Evolutionary conservation across 1,140 invertebrate genomes (phyloP).

Genomic region (Drosophila kohkoa): DNA sequence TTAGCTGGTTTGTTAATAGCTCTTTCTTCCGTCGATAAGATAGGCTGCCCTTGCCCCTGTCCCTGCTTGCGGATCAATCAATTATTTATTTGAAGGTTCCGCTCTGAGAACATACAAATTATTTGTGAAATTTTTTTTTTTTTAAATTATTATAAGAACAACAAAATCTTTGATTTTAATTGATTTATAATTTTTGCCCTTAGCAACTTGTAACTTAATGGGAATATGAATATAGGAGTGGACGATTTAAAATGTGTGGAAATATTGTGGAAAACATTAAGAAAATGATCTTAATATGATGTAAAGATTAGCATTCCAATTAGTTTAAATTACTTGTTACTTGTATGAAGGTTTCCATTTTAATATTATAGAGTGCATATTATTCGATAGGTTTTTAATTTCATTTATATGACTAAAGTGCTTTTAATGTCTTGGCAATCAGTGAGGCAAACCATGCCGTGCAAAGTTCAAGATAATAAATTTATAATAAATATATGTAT

Average conservation of each 20-base stretch:
- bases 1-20: slow-evolving; percentile 53
- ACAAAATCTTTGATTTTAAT: too few species aligned
- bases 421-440: slow-evolving; percentile 5
- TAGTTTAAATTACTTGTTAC: too few species aligned
- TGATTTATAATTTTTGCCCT: too few species aligned
- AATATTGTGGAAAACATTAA: too few species aligned
- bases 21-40: slow-evolving; percentile 62
- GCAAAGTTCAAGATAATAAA: slow-evolving; percentile 65
- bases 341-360: not conserved
- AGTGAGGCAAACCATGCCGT: slow-evolving; percentile 21
- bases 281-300: too few species aligned
- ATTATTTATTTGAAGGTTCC: not conserved
- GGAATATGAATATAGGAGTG: too few species aligned
- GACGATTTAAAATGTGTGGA: too few species aligned
- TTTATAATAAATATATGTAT: slow-evolving; percentile 4
- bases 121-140: too few species aligned
- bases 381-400: slow-evolving; percentile 8
- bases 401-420: not conserved
- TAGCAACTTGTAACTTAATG: too few species aligned
- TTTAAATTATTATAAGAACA: too few species aligned
- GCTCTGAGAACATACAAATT: too few species aligned
- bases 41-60: slow-evolving; percentile 37
- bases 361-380: slow-evolving; percentile 19
- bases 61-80: slow-evolving; percentile 20
- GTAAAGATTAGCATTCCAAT: too few species aligned